Evolutionary conservation across 2,113 vertebrate genomes (phyloP).

Genomic region (Cacatua alba): DNA sequence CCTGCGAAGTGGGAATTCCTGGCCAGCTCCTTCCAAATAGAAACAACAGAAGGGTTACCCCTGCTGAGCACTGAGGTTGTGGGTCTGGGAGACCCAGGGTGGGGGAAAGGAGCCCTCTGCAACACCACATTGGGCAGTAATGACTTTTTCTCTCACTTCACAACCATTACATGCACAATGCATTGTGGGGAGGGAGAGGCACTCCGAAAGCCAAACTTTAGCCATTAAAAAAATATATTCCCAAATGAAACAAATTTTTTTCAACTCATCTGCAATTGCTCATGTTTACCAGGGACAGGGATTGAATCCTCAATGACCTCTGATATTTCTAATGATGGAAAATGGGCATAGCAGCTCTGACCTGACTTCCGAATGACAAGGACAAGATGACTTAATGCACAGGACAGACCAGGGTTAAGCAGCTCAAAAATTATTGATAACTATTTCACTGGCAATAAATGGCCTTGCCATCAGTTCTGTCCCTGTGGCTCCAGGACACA

Average conservation of each 20-base stretch:
- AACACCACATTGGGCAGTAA: neutral
- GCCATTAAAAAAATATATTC: neutral
- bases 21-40: conserved; percentile 83
- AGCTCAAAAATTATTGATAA: neutral
- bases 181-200: neutral
- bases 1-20: conserved; percentile 68
- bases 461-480: neutral
- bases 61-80: neutral
- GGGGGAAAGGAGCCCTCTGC: neutral
- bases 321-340: neutral
- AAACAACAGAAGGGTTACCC: conserved; percentile 20
- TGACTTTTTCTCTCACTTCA: neutral
- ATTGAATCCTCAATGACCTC: neutral
- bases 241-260: neutral
- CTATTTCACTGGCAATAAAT: neutral
- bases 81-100: neutral
- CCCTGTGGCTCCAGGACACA: neutral
- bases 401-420: neutral
- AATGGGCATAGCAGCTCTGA: neutral
- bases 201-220: neutral
- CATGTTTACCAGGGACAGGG: neutral
- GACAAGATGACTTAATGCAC: neutral
- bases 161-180: neutral
- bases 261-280: neutral
- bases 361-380: neutral